A percentile compares a stretch with the other conserved stretches of the same genome.
These are phyloP conservation scores for Speoplatyrhinus poulsoni DNA, from an alignment of 2,113 vertebrate genomes.

Conservation along the genomic window DNA sequence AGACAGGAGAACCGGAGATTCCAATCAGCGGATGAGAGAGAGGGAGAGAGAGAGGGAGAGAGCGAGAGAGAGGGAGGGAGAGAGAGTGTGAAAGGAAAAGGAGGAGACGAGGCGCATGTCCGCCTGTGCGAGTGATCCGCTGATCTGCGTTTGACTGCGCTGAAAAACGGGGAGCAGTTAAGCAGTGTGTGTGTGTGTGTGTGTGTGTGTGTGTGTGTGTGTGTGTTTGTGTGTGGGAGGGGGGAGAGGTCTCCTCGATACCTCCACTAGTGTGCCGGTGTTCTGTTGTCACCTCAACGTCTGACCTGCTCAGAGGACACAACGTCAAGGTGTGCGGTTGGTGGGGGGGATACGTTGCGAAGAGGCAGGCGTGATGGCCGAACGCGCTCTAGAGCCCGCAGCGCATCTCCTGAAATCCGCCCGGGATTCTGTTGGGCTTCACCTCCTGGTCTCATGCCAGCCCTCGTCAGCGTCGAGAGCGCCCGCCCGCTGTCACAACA, in stretches of 20 bases:
- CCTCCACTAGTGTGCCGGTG: slow-evolving; percentile 23
- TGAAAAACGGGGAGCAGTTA: neutral
- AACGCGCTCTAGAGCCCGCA: slow-evolving; percentile 49
- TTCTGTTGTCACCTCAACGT: slow-evolving; percentile 35
- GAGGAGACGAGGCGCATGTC: neutral
- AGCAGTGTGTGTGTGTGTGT: slow-evolving; percentile 18
- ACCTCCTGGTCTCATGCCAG: slow-evolving; percentile 43
- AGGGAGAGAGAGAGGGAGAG: slow-evolving; percentile 20
- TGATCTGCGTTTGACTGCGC: too few relatives aligned
- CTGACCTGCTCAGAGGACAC: slow-evolving; percentile 55
- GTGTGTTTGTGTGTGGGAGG: slow-evolving; percentile 30
- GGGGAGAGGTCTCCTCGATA: slow-evolving; percentile 32
- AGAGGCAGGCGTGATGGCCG: slow-evolving; percentile 53
- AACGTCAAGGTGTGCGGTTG: neutral
- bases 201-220: slow-evolving; percentile 31
- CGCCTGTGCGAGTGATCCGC: neutral
- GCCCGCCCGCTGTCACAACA: slow-evolving; percentile 42
- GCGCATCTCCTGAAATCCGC: slow-evolving; percentile 44
- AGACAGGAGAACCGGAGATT: slow-evolving; percentile 50
- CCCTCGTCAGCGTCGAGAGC: slow-evolving; percentile 37
- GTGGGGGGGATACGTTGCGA: slow-evolving; percentile 40
- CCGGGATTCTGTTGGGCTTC: slow-evolving; percentile 44
- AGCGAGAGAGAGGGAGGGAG: slow-evolving; percentile 17
- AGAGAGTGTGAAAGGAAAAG: neutral
- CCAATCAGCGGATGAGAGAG: slow-evolving; percentile 30